Evolutionary conservation across 2,888 invertebrate species (phyloP).

Genomic region (Himalopsyche tibetana): DNA sequence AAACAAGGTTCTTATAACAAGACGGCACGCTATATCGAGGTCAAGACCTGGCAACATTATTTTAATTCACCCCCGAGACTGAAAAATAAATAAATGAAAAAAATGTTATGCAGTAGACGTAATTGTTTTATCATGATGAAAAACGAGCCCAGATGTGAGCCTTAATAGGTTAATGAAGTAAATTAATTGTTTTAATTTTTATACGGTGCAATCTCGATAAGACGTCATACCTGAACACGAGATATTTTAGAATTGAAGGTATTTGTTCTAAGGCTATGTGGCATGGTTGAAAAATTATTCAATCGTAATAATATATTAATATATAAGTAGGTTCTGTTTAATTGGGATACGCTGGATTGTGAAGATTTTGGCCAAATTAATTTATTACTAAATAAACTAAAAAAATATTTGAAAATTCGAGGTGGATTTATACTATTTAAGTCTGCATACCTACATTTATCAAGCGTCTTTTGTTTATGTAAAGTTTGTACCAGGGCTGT

Average conservation of each 20-base stretch:
- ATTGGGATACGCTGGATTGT: too few relatives aligned
- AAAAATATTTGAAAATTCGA: too few relatives aligned
- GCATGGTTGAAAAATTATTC: not conserved
- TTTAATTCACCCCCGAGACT: conserved; percentile 13
- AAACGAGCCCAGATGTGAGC: not conserved
- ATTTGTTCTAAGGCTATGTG: not conserved
- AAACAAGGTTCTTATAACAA: not conserved
- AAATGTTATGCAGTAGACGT: conserved; percentile 15
- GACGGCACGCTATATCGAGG: not conserved
- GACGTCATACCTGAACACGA: not conserved
- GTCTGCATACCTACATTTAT: too few relatives aligned
- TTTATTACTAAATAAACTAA: rapidly evolving
- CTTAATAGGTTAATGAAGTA: conserved; percentile 30
- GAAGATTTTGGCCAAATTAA: too few relatives aligned
- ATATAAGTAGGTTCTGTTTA: too few relatives aligned
- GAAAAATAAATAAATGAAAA: conserved; percentile 18
- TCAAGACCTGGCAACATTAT: conserved; percentile 16
- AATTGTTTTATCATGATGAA: conserved; percentile 28
- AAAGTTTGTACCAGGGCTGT: too few relatives aligned
- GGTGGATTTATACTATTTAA: too few relatives aligned
- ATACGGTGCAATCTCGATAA: conserved; percentile 23
- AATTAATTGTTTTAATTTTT: conserved; percentile 26
- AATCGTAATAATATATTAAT: too few relatives aligned
- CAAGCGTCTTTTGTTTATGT: too few relatives aligned
- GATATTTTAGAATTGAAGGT: not conserved